phyloP scores from a whole-genome alignment of 2,888 invertebrate genomes.

The Thereva nobilitata region DNA sequence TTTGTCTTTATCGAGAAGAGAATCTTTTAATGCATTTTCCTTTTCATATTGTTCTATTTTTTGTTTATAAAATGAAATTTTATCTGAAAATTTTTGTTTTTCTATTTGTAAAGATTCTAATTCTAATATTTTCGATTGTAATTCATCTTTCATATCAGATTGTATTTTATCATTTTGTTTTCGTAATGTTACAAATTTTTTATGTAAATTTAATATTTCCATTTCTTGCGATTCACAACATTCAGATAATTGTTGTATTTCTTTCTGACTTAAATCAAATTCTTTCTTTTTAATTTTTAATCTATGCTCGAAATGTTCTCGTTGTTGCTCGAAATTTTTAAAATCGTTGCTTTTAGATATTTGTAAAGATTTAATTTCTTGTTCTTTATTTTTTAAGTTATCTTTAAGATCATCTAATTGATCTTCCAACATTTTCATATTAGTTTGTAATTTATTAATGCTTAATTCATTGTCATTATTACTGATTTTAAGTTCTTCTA shows the following conservation, averaged over 20 bases:
- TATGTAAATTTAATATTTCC: too few relatives aligned
- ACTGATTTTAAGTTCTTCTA: too few relatives aligned
- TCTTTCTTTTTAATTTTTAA: neutral
- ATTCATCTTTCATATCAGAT: neutral
- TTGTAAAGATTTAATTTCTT: conserved; percentile 1
- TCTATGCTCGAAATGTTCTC: neutral
- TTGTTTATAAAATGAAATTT: too few relatives aligned
- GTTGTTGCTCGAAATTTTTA: conserved; percentile 13
- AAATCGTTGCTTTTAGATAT: neutral
- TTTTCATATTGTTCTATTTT: too few relatives aligned
- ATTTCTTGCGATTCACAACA: too few relatives aligned
- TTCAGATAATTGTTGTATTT: neutral
- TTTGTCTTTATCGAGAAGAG: too few relatives aligned
- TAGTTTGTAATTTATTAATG: too few relatives aligned
- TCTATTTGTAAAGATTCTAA: neutral
- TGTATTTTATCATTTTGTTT: neutral
- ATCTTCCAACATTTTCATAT: neutral
- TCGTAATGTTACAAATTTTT: neutral
- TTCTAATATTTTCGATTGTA: too few relatives aligned
- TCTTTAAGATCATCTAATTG: neutral
- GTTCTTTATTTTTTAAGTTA: neutral
- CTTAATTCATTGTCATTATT: too few relatives aligned
- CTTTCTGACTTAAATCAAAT: too few relatives aligned
- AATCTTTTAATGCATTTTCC: too few relatives aligned
- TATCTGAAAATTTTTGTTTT: neutral